Percentiles rank a stretch among this genome's conserved stretches.
Conservation (phyloP, 2,797 vertebrate species). For the Ptychobarbus kaznakovi region DNA sequence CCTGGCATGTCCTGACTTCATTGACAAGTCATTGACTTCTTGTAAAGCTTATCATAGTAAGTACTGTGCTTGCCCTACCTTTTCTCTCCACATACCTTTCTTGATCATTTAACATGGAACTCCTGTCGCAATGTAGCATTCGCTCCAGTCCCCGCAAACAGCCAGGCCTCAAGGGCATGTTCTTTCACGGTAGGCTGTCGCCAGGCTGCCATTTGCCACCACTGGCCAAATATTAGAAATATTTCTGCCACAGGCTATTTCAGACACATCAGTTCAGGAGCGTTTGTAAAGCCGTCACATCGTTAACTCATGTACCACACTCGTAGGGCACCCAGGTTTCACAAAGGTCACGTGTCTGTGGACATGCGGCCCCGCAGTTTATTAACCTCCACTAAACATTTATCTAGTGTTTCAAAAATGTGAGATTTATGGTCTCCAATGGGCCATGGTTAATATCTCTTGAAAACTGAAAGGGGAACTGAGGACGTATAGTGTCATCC, state of each 20-base stretch:
- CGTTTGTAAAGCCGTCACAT: slow-evolving; percentile 9
- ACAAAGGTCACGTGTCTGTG: slow-evolving; percentile 19
- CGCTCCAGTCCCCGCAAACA: neutral
- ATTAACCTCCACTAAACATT: slow-evolving; percentile 4
- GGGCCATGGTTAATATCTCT: neutral
- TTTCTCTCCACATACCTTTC: neutral
- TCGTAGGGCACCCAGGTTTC: neutral
- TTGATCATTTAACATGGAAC: slow-evolving; percentile 12
- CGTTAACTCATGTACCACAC: neutral
- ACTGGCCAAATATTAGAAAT: slow-evolving; percentile 55
- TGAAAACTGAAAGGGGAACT: neutral
- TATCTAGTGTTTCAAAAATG: neutral
- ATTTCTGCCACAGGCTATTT: slow-evolving; percentile 57
- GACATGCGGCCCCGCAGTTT: neutral
- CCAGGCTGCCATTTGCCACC: slow-evolving; percentile 31
- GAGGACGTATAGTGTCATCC: neutral
- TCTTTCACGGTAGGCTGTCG: slow-evolving; percentile 32
- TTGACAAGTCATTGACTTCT: slow-evolving; percentile 6
- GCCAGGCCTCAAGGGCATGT: slow-evolving; percentile 44
- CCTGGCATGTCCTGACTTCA: neutral
- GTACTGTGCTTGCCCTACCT: neutral
- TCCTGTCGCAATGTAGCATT: slow-evolving; percentile 32
- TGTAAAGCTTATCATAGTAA: neutral
- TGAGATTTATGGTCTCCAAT: neutral
- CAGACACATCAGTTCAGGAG: slow-evolving; percentile 30